A percentile compares a stretch with the other conserved stretches of the same genome.
phyloP scores from a whole-genome alignment of 2,113 vertebrate genomes.

The Malurus elegans region DNA sequence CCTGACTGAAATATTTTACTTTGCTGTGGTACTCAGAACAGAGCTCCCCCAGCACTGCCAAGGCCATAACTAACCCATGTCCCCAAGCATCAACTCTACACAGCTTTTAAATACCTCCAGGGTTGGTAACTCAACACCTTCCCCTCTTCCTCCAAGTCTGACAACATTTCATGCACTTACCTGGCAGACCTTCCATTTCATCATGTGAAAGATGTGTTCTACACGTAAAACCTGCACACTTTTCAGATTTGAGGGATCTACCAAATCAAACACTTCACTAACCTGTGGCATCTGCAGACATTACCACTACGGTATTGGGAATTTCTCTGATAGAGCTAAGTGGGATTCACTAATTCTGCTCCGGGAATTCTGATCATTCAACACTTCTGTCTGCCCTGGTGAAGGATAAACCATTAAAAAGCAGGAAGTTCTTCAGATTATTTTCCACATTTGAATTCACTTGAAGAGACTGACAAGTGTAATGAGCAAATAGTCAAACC shows the following conservation, averaged over 20 bases:
- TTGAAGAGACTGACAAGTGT: background rate
- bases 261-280: background rate
- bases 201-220: background rate
- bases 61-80: background rate
- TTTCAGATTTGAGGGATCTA: background rate
- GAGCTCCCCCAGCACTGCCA: background rate
- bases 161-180: background rate
- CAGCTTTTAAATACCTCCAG: background rate
- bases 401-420: background rate
- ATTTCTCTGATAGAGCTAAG: background rate
- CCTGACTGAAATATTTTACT: background rate
- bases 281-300: background rate
- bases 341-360: background rate
- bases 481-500: background rate
- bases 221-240: background rate
- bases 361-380: background rate
- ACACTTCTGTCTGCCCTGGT: rapidly evolving
- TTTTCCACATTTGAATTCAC: background rate
- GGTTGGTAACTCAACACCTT: background rate
- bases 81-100: background rate
- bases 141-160: background rate
- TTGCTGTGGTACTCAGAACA: background rate
- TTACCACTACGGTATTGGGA: background rate
- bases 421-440: background rate
- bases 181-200: background rate